These are phyloP conservation scores for Nycteola revayana DNA, from an alignment of 2,888 invertebrate genomes.

Conservation along the genomic window DNA sequence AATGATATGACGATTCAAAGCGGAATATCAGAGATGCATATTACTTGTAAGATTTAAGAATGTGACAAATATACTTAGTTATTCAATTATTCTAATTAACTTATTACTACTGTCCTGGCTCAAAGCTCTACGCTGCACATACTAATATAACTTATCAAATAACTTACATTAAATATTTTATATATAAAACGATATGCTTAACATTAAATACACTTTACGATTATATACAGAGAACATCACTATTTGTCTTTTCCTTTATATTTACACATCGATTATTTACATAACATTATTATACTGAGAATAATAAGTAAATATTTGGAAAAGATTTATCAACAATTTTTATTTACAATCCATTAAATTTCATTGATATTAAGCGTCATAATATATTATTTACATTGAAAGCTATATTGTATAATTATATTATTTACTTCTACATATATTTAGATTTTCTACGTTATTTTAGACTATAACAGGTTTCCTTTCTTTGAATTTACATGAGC, in stretches of 20 bases:
- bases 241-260: constrained; percentile 58
- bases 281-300: constrained; percentile 5
- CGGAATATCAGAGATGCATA: constrained; percentile 19
- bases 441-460: constrained; percentile 11
- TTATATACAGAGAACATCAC: constrained; percentile 67
- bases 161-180: constrained; percentile 32
- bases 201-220: constrained; percentile 31
- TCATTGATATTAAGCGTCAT: constrained; percentile 11
- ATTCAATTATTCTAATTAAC: constrained; percentile 14
- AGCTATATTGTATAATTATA: too few species aligned
- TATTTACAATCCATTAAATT: constrained; percentile 6
- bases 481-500: constrained; percentile 67
- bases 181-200: constrained; percentile 37
- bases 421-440: constrained; percentile 12
- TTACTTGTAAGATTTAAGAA: too few species aligned
- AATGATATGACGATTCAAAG: constrained; percentile 7
- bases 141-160: constrained; percentile 23
- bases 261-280: constrained; percentile 31
- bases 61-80: too few species aligned
- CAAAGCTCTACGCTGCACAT: constrained; percentile 53
- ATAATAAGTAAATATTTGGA: neutral
- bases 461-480: constrained; percentile 68
- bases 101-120: constrained; percentile 62
- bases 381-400: constrained; percentile 24
- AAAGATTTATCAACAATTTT: constrained; percentile 14